Percentiles rank a stretch among this genome's conserved stretches.
These are phyloP conservation scores for Zaprionus inermis DNA, from an alignment of 1,140 invertebrate genomes.

Conservation along the genomic window DNA sequence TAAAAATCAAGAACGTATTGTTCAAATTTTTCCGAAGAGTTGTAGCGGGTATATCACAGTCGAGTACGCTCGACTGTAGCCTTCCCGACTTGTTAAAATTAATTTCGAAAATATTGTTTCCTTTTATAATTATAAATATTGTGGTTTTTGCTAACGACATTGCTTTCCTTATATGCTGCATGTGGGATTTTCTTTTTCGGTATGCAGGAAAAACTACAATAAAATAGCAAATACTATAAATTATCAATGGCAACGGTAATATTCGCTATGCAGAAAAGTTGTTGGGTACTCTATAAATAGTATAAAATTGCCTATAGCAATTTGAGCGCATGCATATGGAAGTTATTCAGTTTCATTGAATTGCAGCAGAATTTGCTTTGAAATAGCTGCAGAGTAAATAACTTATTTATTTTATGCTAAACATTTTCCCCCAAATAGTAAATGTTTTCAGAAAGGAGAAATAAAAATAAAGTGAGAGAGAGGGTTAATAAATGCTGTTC, in stretches of 20 bases:
- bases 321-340: not conserved
- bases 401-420: not conserved
- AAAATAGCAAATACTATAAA: not conserved
- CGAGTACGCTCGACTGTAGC: too few relatives aligned
- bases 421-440: not conserved
- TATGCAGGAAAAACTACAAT: not conserved
- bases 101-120: not conserved
- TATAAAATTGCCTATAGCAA: not conserved
- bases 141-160: not conserved
- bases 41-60: too few relatives aligned
- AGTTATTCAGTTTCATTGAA: slow-evolving; percentile 1
- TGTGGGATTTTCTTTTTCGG: not conserved
- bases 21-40: too few relatives aligned
- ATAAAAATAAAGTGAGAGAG: not conserved
- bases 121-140: slow-evolving; percentile 1
- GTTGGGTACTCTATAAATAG: not conserved
- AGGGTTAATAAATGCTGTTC: not conserved
- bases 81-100: too few relatives aligned
- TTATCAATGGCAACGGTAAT: not conserved
- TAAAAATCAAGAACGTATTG: too few relatives aligned
- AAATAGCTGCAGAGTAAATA: not conserved
- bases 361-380: not conserved
- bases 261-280: not conserved
- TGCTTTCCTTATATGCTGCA: not conserved
- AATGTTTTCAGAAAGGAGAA: not conserved